Evolutionary conservation across 2,797 vertebrate genomes (phyloP), one percentile per base, ranked within the genome.

Genomic region (Zenarchopterus dispar): DNA sequence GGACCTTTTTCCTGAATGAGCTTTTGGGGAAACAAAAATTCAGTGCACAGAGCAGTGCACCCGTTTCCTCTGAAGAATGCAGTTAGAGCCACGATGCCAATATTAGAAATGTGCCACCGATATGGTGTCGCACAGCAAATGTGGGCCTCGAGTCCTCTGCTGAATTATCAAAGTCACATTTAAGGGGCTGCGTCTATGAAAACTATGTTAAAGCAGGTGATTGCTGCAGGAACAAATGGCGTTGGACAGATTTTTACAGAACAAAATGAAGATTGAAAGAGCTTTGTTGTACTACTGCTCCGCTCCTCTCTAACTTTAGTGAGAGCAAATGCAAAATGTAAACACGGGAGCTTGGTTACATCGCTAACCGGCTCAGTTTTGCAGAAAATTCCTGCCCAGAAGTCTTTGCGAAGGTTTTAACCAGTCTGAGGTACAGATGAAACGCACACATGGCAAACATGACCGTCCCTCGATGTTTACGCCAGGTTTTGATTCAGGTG

Each of bases 401-500:
- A 17, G 6, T 42, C 59, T 59, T 18, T 67, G 39, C 57, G 23
- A 22, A 44, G 21, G 22, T 49, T 24, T 68, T 21, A 19, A 50
- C 28, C 26, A 6, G 36, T 47, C n/a, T 52, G 26, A 67, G 55
- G 2, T 56, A 48, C n/a, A 39, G 24, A 43, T 36, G 15, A 1
- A 46, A 51, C 18, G 43, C 28, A 64, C 42, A 64, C 44, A 13
- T 55, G 53, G 62, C 48, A 63, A 56, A 31, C 41, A 52, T 62
- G 19, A 42, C 53, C 26, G 39, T 24, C 49, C 49, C 19, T 63
- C 53, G 28, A 53, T 33, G 47, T 26, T 60, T 63, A 69, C 13
- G 0, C 31, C 69, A 56, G 75, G 55, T 73, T 84, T 70, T 63
- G 54, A 81, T 45, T 68, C 19, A 77, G 56, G 87, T 78, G 82